Conservation (phyloP, 2,888 invertebrate species). For the Caenorhabditis japonica region DNA sequence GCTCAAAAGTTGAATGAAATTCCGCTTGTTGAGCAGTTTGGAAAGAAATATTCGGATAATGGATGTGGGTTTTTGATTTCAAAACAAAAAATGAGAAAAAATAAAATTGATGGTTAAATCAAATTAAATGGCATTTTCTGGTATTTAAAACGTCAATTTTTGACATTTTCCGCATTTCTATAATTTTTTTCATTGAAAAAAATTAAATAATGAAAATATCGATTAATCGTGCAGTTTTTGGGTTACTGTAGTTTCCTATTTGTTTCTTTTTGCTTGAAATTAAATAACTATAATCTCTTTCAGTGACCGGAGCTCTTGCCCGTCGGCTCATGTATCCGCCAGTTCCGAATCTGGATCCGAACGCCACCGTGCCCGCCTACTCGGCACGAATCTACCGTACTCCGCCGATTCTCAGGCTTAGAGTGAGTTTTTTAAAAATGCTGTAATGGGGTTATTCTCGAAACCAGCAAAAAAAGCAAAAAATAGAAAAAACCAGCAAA, state of each 20-base stretch:
- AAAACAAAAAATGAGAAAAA: background rate
- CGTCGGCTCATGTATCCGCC: conserved; percentile 60
- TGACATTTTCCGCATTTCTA: background rate
- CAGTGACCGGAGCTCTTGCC: conserved; percentile 44
- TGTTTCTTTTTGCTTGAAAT: no score
- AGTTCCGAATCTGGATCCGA: conserved; percentile 51
- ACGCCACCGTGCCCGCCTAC: conserved; percentile 42
- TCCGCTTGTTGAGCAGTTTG: conserved; percentile 7
- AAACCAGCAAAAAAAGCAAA: no score
- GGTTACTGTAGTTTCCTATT: no score
- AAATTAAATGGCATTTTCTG: no score
- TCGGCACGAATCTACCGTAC: conserved; percentile 26
- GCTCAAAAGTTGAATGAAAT: conserved; percentile 26
- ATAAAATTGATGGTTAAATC: background rate
- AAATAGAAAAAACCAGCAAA: no score
- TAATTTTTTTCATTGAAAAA: background rate
- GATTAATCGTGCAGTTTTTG: no score
- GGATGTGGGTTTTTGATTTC: conserved; percentile 23
- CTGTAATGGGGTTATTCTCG: no score
- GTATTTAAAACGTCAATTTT: no score
- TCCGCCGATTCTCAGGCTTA: conserved; percentile 50
- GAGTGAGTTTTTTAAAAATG: conserved; percentile 48
- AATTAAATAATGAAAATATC: no score
- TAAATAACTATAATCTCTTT: no score
- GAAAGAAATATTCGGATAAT: conserved; percentile 15